A percentile compares a stretch with the other conserved stretches of the same genome.
Evolutionary conservation across 2,113 vertebrate species (phyloP).

Genomic region (Abramis brama): DNA sequence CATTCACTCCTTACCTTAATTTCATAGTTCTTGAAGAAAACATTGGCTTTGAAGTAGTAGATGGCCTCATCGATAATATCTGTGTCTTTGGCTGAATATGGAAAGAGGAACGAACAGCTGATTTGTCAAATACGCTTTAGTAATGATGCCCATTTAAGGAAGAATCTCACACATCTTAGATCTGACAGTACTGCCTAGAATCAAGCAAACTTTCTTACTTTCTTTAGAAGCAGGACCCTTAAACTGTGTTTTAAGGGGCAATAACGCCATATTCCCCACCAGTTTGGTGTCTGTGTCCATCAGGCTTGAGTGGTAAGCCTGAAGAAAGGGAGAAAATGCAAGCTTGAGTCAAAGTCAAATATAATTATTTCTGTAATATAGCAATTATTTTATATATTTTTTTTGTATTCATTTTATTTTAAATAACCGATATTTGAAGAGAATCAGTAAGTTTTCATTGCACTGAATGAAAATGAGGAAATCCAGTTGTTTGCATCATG

Average conservation of each 20-base stretch:
- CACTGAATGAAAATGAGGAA: not conserved
- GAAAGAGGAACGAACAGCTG: slow-evolving; percentile 19
- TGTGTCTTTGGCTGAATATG: slow-evolving; percentile 84
- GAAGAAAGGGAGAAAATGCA: not conserved
- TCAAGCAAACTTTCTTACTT: slow-evolving; percentile 77
- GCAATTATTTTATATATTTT: not conserved
- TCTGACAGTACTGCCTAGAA: not conserved
- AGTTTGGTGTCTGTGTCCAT: slow-evolving; percentile 88
- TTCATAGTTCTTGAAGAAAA: slow-evolving; percentile 99
- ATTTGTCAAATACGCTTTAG: not conserved
- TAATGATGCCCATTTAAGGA: slow-evolving; percentile 59
- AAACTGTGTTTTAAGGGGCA: slow-evolving; percentile 94
- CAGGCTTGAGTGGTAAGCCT: slow-evolving; percentile 96
- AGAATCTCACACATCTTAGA: slow-evolving; percentile 16
- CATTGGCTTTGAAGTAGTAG: slow-evolving; percentile 99
- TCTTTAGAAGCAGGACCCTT: slow-evolving; percentile 95
- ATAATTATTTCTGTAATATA: not conserved
- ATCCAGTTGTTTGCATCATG: not conserved
- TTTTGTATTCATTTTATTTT: too few species aligned
- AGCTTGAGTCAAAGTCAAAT: not conserved
- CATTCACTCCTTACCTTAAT: slow-evolving; percentile 86
- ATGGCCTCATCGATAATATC: slow-evolving; percentile 98
- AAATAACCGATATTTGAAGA: not conserved
- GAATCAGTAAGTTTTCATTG: not conserved
- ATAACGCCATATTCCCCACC: slow-evolving; percentile 94